phyloP scores from a whole-genome alignment of 2,888 invertebrate species.

The Melieria picta region DNA sequence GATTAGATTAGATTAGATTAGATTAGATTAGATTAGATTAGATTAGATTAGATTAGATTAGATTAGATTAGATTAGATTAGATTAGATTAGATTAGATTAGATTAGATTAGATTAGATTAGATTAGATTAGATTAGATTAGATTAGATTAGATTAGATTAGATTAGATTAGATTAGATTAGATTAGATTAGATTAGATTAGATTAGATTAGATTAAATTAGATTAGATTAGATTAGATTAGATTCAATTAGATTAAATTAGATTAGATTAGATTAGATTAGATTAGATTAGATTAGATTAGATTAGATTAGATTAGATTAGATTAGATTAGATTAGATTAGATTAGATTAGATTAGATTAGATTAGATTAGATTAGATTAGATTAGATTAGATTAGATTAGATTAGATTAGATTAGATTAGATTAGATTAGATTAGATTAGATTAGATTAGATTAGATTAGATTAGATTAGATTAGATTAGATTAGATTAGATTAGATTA shows the following conservation, averaged over 20 bases:
- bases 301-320: constrained; percentile 21
- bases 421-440: neutral
- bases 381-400: constrained; percentile 6
- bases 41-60: constrained; percentile 15
- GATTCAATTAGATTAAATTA: constrained; percentile 15
- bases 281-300: constrained; percentile 26
- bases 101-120: constrained; percentile 13
- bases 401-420: constrained; percentile 3
- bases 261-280: constrained; percentile 26
- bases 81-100: constrained; percentile 13
- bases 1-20: constrained; percentile 23
- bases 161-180: constrained; percentile 25
- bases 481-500: no score
- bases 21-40: constrained; percentile 22
- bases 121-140: constrained; percentile 18
- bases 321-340: constrained; percentile 6
- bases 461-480: neutral
- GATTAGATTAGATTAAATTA: constrained; percentile 11
- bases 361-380: constrained; percentile 19
- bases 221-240: no score
- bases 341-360: constrained; percentile 22
- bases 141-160: constrained; percentile 24
- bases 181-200: constrained; percentile 24
- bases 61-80: constrained; percentile 17
- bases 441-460: constrained; percentile 4